Conservation (phyloP, 2,888 invertebrate species). For the Lochmaea crataegi region DNA sequence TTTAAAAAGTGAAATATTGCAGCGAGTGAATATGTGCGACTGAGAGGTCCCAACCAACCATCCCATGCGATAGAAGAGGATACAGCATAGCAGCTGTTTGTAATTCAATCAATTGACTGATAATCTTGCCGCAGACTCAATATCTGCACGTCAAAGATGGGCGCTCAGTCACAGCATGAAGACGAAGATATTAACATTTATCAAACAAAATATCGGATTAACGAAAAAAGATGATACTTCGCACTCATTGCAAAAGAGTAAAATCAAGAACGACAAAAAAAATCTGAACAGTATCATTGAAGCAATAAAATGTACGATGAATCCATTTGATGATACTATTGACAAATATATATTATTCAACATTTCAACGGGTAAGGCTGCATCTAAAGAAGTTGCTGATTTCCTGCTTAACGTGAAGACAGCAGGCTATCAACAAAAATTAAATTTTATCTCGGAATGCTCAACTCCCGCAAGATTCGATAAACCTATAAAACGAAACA, state of each 20-base stretch:
- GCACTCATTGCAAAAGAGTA: slow-evolving; percentile 23
- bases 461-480: slow-evolving; percentile 32
- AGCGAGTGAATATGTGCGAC: slow-evolving; percentile 18
- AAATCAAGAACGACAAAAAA: slow-evolving; percentile 44
- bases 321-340: slow-evolving; percentile 49
- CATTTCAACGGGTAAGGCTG: slow-evolving; percentile 56
- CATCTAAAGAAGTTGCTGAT: slow-evolving; percentile 52
- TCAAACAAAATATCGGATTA: slow-evolving; percentile 45
- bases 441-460: slow-evolving; percentile 40
- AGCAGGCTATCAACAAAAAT: slow-evolving; percentile 38
- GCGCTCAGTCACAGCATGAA: slow-evolving; percentile 31
- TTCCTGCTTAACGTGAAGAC: slow-evolving; percentile 42
- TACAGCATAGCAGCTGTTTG: slow-evolving; percentile 23
- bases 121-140: slow-evolving; percentile 34
- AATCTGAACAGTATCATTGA: slow-evolving; percentile 45
- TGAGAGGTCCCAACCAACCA: slow-evolving; percentile 28
- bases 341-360: slow-evolving; percentile 49
- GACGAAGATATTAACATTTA: slow-evolving; percentile 31
- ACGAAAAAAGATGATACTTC: slow-evolving; percentile 52
- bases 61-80: slow-evolving; percentile 28
- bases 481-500: slow-evolving; percentile 43
- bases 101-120: slow-evolving; percentile 34
- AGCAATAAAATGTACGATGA: slow-evolving; percentile 46
- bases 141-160: slow-evolving; percentile 32
- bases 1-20: slow-evolving; percentile 12